A percentile compares a stretch with the other conserved stretches of the same genome.
Conservation (phyloP, 2,113 vertebrate species). For the Ammospiza nelsoni region DNA sequence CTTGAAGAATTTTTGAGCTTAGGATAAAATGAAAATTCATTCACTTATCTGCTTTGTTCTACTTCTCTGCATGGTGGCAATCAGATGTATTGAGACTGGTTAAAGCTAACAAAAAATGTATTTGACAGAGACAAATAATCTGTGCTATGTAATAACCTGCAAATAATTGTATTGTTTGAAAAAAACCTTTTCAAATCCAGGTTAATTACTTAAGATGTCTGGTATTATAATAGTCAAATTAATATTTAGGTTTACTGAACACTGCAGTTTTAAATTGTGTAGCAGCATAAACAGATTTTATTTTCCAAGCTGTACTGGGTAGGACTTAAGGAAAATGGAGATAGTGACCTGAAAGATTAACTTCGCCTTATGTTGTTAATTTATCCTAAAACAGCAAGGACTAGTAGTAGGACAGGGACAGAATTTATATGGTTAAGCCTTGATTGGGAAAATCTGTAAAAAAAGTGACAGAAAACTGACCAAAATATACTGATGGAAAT, state of each 20-base stretch:
- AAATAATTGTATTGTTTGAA: conserved; percentile 23
- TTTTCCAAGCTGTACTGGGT: neutral
- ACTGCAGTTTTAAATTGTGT: neutral
- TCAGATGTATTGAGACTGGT: conserved; percentile 7
- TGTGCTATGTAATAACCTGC: neutral
- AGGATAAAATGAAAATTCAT: conserved; percentile 45
- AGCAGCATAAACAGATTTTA: neutral
- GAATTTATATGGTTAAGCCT: neutral
- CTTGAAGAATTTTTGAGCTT: conserved; percentile 27
- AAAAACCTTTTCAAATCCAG: neutral
- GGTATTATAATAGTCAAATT: neutral
- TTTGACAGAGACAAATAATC: conserved; percentile 30
- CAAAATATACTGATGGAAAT: neutral
- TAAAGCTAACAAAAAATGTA: conserved; percentile 6
- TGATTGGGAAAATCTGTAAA: neutral
- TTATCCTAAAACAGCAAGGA: neutral
- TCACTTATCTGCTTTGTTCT: conserved; percentile 19
- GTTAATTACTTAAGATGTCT: neutral
- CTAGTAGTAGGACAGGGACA: neutral
- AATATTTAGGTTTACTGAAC: neutral
- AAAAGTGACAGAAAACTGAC: neutral
- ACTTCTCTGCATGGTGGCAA: neutral
- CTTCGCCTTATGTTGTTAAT: neutral
- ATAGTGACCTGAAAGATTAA: neutral
- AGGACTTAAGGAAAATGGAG: neutral